These are phyloP conservation scores for Monarcha castaneiventris DNA, from an alignment of 2,113 vertebrate species.

Conservation along the genomic window DNA sequence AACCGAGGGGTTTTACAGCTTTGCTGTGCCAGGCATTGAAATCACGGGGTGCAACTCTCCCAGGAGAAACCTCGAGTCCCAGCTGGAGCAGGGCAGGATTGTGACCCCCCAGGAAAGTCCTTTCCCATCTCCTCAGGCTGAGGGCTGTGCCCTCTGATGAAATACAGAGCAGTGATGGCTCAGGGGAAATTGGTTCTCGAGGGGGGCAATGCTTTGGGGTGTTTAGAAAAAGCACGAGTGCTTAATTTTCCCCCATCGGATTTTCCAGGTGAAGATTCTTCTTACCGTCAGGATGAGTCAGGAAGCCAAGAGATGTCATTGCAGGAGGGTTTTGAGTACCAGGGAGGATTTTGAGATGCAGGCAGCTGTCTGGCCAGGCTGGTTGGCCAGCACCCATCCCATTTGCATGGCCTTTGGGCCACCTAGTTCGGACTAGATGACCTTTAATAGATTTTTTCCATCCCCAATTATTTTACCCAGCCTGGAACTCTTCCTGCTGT, in stretches of 20 bases:
- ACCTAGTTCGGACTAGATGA: background rate
- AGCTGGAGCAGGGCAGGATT: background rate
- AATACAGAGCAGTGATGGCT: accelerated
- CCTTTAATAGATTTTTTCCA: background rate
- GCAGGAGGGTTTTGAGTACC: background rate
- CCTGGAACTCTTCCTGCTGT: background rate
- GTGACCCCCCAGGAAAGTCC: background rate
- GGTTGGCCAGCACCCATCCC: background rate
- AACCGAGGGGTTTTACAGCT: slow-evolving; percentile 54
- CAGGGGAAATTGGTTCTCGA: background rate
- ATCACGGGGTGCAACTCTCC: background rate
- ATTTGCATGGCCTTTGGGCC: background rate
- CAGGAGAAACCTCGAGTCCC: background rate
- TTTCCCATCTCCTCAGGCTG: background rate
- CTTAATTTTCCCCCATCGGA: background rate
- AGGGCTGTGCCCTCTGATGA: background rate
- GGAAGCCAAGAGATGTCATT: background rate
- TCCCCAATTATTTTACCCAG: background rate
- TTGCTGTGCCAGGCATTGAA: background rate
- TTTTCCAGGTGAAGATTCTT: background rate
- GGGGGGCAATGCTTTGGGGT: background rate
- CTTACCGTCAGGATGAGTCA: background rate
- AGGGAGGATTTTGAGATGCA: background rate
- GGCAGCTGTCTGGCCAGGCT: background rate
- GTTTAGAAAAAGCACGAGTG: background rate